These are phyloP conservation scores for human DNA, from an alignment of 2,113 vertebrate species.

Conservation along the genomic window GRCh38 chr1:65624001-65624500, in stretches of 20 bases:
- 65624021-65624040: neutral
- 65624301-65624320: neutral
- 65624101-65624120: neutral
- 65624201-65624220: neutral
- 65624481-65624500: neutral
- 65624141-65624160: neutral
- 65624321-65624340: neutral
- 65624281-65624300: neutral
- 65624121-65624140: neutral
- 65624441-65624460: neutral
- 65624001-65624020: neutral
- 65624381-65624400: neutral
- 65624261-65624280: neutral
- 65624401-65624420: neutral
- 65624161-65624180: neutral
- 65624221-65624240: neutral
- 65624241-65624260: neutral
- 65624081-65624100: neutral
- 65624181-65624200: neutral
- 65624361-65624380: neutral
- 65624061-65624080: neutral
- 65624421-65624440: neutral
- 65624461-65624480: neutral
- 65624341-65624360: neutral
- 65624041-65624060: neutral